Evolutionary conservation across 2,888 invertebrate species (phyloP), one percentile per base, ranked within the genome.

Genomic region (Spialia ferax): DNA sequence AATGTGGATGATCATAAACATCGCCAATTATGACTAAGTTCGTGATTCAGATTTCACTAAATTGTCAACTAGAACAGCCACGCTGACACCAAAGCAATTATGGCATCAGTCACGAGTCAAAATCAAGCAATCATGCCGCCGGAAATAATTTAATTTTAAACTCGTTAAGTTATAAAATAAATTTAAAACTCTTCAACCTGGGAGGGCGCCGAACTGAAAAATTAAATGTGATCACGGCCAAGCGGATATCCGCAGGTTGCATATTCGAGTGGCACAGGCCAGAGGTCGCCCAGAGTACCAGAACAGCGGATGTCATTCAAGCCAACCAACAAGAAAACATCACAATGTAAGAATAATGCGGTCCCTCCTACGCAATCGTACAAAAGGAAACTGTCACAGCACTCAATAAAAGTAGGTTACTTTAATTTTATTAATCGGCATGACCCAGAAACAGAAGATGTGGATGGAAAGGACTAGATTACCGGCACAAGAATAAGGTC

Each of bases 371-470:
- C 66, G 60, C 66, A 61, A 29, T 59, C 68, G 63, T 82, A 79
- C 80, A 81, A 82, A 83, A 88, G 60, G 71, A 73, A 88, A 89
- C 88, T 89, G 87, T 87, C 87, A 90, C 88, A 87, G 87, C 82
- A 82, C 83, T 85, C 84, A 85, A 88, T 84, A 88, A 90, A 92
- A 90, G 88, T 91, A 88, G 91, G 91, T 85, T 91, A 91, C 91
- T 88, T 90, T 81, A 81, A 82, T 80, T 79, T 80, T 76, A 80
- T 79, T 80, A 81, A 80, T 80, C 79, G 78, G 87, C 80, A 81
- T 88, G 91, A 89, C 93, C 92, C 89, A 93, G 91, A 91, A 92
- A 91, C 82, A 81, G 83, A 79, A 80, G 78, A 79, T 79, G 82
- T 76, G 74, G 77, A 79, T 78, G 78, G 77, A 35, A 78, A 76